Base-by-base conservation (phyloP, 2,888 invertebrate species). In the Phymatocera aterrima region DNA sequence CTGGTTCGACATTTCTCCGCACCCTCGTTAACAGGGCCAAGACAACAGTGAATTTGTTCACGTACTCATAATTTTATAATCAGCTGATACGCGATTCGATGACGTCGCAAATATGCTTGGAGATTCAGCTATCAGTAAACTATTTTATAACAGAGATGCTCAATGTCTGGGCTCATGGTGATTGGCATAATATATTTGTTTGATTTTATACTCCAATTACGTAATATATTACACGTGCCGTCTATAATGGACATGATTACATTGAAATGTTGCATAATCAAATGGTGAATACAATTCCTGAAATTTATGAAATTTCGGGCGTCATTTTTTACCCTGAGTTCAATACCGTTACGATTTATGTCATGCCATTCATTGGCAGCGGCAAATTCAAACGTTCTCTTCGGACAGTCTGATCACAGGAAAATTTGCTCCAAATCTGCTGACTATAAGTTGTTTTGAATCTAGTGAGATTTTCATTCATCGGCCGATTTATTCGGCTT, bases 1-100 rank as follows among this genome's bases (percentile, higher is more conserved):
- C 3, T 84, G 12, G 64, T 80, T 3, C 80, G 82, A 21, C 79
- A 78, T 46, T 80, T 83, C 31, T 57, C n/a, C n/a, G n/a, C 75
- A 57, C n/a, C 40, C 3, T 5, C 75, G 0, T 21, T 75, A 40
- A 40, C 40, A 37, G 57, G 3, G 24, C 51, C 75, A n/a, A 75
- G n/a, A 24, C 54, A 54, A 12, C 57, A 37, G n/a, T 75, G 57
- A 75, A 57, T 75, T 21, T 37, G n/a, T 37, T 64, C 18, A 46
- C n/a, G 4, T 43, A 4, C 31, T 8, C 10, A 51, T 34, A 51
- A 18, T 72, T 28, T 8, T 51, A 6, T 3, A 28, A 28, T 31
- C 6, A 51, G 31, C 18, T 37, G 10, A 51, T 46, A 46, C 34
- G 18, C n/a, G n/a, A n/a, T n/a, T 64, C 8, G 37, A 37, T 18